phyloP scores from a whole-genome alignment of 2,888 invertebrate genomes.

The Bruchidius siliquastri region DNA sequence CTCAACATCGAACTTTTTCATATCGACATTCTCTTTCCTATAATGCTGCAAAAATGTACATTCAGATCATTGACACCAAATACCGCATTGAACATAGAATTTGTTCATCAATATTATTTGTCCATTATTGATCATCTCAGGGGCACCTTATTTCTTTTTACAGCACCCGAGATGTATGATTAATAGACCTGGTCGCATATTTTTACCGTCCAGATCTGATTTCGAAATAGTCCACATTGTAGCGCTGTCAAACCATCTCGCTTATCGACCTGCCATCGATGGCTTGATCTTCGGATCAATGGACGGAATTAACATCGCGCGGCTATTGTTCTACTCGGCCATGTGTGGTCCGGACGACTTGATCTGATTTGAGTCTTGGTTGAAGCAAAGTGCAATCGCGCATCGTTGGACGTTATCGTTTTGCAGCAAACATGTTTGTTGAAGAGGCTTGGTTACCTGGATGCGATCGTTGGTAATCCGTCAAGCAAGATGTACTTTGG shows the following conservation, averaged over 20 bases:
- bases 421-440: neutral
- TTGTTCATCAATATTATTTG: too few species aligned
- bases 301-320: conserved; percentile 10
- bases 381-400: neutral
- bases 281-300: conserved; percentile 34
- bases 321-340: conserved; percentile 9
- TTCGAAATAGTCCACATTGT: conserved; percentile 36
- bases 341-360: conserved; percentile 14
- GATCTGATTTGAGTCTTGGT: neutral
- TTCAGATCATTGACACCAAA: too few species aligned
- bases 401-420: neutral
- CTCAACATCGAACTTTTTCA: too few species aligned
- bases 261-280: conserved; percentile 40
- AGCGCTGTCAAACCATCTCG: conserved; percentile 33
- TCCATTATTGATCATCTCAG: too few species aligned
- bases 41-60: too few species aligned
- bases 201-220: conserved; percentile 34
- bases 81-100: too few species aligned
- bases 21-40: too few species aligned
- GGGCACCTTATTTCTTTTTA: neutral
- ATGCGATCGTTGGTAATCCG: too few species aligned
- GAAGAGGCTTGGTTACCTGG: too few species aligned
- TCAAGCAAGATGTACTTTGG: too few species aligned
- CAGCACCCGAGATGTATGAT: neutral
- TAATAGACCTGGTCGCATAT: conserved; percentile 12